These are phyloP conservation scores for Procambarus virginalis DNA, from an alignment of 1,140 invertebrate species.

Conservation along the genomic window DNA sequence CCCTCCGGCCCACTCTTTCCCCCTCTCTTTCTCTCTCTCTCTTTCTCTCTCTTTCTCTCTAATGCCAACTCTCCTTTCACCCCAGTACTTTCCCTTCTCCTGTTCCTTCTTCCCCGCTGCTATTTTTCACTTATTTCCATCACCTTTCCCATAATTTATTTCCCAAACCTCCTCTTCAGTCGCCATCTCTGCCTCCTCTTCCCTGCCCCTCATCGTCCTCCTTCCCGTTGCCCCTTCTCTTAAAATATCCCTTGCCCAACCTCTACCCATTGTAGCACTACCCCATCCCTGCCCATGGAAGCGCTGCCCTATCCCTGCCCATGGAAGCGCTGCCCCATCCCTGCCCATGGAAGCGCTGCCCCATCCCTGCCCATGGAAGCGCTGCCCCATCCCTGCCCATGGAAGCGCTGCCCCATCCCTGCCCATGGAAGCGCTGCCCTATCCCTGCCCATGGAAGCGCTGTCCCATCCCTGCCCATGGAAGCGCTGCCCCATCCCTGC, in stretches of 20 bases:
- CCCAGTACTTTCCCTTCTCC: background rate
- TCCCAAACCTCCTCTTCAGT: no score
- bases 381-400: no score
- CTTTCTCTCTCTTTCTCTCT: background rate
- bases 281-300: background rate
- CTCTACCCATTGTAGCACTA: no score
- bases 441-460: no score
- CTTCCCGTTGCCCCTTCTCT: no score
- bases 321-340: no score
- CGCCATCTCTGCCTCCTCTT: no score
- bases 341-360: no score
- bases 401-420: background rate
- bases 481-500: background rate
- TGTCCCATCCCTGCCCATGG: background rate
- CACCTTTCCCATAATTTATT: background rate
- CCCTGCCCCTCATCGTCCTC: no score
- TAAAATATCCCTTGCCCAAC: no score
- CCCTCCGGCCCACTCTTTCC: background rate
- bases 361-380: background rate
- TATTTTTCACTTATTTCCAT: background rate
- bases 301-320: no score
- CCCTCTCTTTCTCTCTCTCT: background rate
- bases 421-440: background rate
- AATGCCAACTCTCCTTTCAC: background rate
- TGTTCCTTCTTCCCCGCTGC: background rate